A percentile compares a stretch with the other conserved stretches of the same genome.
Conservation (phyloP, 2,113 vertebrate species). For the Caracal caracal region DNA sequence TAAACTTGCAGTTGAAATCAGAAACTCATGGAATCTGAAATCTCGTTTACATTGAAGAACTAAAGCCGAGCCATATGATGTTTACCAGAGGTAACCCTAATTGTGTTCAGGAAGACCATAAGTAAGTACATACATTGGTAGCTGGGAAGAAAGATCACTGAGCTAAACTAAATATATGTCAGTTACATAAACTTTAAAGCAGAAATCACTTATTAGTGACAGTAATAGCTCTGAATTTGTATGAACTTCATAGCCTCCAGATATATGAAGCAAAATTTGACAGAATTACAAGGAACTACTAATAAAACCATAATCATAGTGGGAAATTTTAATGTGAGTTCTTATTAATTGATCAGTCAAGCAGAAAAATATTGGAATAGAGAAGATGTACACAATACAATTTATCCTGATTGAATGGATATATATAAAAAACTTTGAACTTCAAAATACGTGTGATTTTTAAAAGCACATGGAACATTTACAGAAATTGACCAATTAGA, state of each 20-base stretch:
- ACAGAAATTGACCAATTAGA: not conserved
- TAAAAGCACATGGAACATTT: not conserved
- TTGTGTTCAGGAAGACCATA: not conserved
- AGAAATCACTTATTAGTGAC: not conserved
- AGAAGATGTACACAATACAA: not conserved
- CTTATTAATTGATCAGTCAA: not conserved
- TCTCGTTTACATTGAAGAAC: not conserved
- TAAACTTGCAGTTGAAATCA: not conserved
- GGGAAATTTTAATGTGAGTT: not conserved
- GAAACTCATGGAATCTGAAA: not conserved
- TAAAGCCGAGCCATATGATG: not conserved
- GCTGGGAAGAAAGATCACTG: not conserved
- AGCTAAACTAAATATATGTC: not conserved
- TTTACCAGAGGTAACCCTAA: not conserved
- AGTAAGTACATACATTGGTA: not conserved
- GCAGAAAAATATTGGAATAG: not conserved
- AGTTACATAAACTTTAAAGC: conserved; percentile 3
- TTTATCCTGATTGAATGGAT: not conserved
- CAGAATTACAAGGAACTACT: not conserved
- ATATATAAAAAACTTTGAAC: conserved; percentile 4
- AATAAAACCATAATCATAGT: not conserved
- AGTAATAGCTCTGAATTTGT: not conserved
- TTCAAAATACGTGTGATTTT: not conserved
- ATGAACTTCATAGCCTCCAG: not conserved
- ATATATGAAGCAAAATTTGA: not conserved